A percentile compares a stretch with the other conserved stretches of the same genome.
Conservation (phyloP, 1,140 invertebrate species). For the Akabosia matsudoensis region DNA sequence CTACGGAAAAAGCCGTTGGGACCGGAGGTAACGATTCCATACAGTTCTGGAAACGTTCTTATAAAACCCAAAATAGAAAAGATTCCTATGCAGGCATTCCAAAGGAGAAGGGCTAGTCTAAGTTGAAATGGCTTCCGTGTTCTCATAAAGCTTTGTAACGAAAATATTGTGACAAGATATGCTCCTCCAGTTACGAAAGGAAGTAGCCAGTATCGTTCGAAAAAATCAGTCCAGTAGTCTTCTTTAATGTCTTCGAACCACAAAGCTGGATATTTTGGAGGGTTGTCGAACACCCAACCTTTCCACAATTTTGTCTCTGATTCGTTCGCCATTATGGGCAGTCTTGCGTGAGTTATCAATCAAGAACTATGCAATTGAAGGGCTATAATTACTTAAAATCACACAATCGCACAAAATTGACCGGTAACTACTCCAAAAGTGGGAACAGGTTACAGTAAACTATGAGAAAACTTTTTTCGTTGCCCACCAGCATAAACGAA, state of each 20-base stretch:
- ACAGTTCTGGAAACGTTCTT: constrained; percentile 5
- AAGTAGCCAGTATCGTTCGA: constrained; percentile 24
- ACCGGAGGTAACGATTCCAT: background rate
- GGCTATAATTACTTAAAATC: no score
- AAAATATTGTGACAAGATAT: constrained; percentile 20
- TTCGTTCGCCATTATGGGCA: no score
- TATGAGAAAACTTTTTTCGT: no score
- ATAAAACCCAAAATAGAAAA: constrained; percentile 29
- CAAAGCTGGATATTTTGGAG: constrained; percentile 1
- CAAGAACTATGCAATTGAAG: no score
- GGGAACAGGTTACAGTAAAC: no score
- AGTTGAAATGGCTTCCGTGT: constrained; percentile 24
- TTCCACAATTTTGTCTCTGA: background rate
- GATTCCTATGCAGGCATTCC: constrained; percentile 22
- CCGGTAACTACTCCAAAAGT: no score
- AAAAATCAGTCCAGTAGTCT: constrained; percentile 15
- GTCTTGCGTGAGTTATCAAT: no score
- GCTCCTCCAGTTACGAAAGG: constrained; percentile 3
- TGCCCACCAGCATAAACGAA: no score
- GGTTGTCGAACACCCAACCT: constrained; percentile 22
- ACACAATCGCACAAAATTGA: no score
- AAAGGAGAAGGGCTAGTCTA: background rate
- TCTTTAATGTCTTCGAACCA: constrained; percentile 30
- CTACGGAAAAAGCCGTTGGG: constrained; percentile 25
- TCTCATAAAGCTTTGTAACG: constrained; percentile 28